Evolutionary conservation across 2,113 vertebrate species (phyloP).

Genomic region (Lutjanus erythropterus): DNA sequence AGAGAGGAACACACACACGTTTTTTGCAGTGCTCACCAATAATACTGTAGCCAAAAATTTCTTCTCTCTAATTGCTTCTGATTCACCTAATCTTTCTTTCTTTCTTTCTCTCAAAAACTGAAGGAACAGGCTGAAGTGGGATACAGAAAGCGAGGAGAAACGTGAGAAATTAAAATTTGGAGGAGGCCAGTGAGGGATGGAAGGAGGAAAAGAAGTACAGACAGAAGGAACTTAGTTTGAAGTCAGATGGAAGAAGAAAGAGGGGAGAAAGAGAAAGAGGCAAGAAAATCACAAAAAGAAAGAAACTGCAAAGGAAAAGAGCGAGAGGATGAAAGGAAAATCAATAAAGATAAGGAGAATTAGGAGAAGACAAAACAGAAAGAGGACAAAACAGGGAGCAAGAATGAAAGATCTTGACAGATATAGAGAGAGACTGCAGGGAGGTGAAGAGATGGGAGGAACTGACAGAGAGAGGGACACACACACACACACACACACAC

Average conservation of each 20-base stretch:
- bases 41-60: conserved; percentile 60
- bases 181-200: neutral
- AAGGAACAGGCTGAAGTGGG: neutral
- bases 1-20: conserved; percentile 37
- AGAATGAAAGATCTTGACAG: conserved; percentile 1
- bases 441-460: conserved; percentile 28
- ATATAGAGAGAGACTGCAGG: conserved; percentile 24
- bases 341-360: neutral
- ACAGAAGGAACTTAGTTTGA: neutral
- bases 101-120: neutral
- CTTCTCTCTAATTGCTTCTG: conserved; percentile 56
- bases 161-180: neutral
- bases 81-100: conserved; percentile 39
- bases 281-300: neutral
- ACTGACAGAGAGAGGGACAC: conserved; percentile 7
- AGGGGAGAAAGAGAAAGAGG: neutral
- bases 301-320: neutral
- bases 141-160: neutral
- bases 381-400: neutral
- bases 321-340: neutral
- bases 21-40: conserved; percentile 68
- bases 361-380: neutral
- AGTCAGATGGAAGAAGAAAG: neutral
- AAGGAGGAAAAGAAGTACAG: neutral
- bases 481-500: conserved; percentile 34